Percentiles rank a stretch among this genome's conserved stretches.
Conservation (phyloP, 2,888 invertebrate genomes). For the Andrena fulva region DNA sequence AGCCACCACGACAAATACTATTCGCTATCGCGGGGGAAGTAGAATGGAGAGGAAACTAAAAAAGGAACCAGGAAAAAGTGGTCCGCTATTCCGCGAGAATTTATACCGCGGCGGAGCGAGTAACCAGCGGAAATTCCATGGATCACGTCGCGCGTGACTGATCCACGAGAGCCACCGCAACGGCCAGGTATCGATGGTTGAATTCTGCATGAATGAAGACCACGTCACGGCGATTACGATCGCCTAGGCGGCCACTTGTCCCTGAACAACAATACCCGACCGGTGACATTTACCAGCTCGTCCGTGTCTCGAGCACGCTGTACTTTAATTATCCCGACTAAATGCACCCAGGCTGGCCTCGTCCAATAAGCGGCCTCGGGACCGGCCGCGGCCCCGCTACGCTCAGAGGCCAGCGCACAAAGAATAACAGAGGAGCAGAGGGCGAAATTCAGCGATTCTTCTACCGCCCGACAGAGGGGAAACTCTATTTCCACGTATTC, state of each 20-base stretch:
- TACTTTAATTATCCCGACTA: slow-evolving; percentile 61
- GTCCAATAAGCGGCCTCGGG: neutral
- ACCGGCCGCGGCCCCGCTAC: neutral
- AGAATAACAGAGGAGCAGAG: slow-evolving; percentile 15
- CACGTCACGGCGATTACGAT: slow-evolving; percentile 58
- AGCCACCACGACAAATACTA: neutral
- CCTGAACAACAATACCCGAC: slow-evolving; percentile 58
- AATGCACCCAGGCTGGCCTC: slow-evolving; percentile 49
- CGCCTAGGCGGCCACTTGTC: slow-evolving; percentile 35
- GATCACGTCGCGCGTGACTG: slow-evolving; percentile 59
- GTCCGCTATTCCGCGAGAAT: slow-evolving; percentile 37
- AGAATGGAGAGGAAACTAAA: neutral
- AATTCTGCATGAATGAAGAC: slow-evolving; percentile 63
- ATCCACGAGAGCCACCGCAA: slow-evolving; percentile 31
- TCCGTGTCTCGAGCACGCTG: slow-evolving; percentile 55
- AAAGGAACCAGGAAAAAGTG: neutral
- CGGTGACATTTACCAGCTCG: slow-evolving; percentile 59
- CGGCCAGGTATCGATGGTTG: slow-evolving; percentile 42
- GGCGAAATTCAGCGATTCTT: slow-evolving; percentile 37
- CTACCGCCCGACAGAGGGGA: slow-evolving; percentile 21
- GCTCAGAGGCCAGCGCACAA: neutral
- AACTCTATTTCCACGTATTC: slow-evolving; percentile 45
- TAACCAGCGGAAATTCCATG: slow-evolving; percentile 50
- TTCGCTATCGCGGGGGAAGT: neutral
- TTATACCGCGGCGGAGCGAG: slow-evolving; percentile 27